Percentiles rank a stretch among this genome's conserved stretches.
These are phyloP conservation scores for Spizella passerina DNA, from an alignment of 2,797 vertebrate species.

Conservation along the genomic window DNA sequence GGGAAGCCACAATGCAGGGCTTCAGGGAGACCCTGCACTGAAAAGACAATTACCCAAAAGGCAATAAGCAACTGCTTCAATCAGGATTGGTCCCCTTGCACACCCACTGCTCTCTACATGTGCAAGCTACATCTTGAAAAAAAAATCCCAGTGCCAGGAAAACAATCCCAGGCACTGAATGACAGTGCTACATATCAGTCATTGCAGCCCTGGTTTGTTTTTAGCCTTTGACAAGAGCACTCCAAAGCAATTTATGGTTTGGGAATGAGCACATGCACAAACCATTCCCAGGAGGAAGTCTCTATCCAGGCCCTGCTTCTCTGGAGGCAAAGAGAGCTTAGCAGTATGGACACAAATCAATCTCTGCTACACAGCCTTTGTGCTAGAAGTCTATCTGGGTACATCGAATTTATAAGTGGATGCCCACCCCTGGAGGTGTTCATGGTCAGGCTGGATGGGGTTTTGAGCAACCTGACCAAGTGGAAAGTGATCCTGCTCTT, in stretches of 20 bases:
- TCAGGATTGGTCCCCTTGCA: not conserved
- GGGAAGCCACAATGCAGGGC: not conserved
- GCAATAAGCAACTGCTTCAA: not conserved
- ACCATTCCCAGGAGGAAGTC: not conserved
- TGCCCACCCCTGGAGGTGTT: not conserved
- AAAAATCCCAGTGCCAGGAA: not conserved
- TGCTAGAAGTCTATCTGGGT: not conserved
- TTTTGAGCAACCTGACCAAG: not conserved
- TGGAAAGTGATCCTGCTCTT: not conserved
- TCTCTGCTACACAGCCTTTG: not conserved
- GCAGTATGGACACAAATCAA: not conserved
- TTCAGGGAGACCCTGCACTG: accelerated
- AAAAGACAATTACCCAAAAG: not conserved
- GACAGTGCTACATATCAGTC: not conserved
- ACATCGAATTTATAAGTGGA: not conserved
- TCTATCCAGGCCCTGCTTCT: not conserved
- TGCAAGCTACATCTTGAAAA: not conserved
- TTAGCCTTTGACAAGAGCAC: not conserved
- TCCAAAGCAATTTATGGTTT: not conserved
- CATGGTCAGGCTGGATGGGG: not conserved
- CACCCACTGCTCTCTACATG: not conserved
- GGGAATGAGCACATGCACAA: not conserved
- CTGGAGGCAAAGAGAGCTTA: not conserved
- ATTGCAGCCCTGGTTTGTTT: not conserved
- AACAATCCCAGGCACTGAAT: not conserved